A percentile compares a stretch with the other conserved stretches of the same genome.
These are phyloP conservation scores for Tretioscincus oriximinensis DNA, from an alignment of 2,113 vertebrate species.

Conservation along the genomic window DNA sequence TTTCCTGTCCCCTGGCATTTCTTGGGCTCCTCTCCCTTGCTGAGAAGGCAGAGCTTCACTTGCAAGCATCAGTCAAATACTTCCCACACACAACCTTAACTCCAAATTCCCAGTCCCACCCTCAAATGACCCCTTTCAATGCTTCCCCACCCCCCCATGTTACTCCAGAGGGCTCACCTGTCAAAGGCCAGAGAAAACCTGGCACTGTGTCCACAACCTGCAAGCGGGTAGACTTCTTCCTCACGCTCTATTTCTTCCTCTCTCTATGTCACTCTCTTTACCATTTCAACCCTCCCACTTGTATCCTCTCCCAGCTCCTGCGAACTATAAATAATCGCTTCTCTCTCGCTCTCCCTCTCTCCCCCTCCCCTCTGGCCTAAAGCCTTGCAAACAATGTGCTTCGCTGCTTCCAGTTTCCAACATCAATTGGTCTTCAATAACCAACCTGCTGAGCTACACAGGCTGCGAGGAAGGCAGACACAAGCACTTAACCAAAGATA, in stretches of 20 bases:
- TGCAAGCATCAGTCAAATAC: not conserved
- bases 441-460: not conserved
- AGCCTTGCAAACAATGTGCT: not conserved
- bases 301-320: constrained; percentile 2
- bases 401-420: not conserved
- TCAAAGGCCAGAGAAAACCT: not conserved
- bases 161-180: constrained; percentile 1
- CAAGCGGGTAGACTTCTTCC: not conserved
- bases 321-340: constrained; percentile 33
- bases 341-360: not conserved
- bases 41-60: not conserved
- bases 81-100: not conserved
- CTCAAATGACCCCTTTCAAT: not conserved
- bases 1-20: not conserved
- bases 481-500: no score
- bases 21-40: not conserved
- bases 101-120: not conserved
- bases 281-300: constrained; percentile 5
- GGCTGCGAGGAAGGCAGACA: not conserved
- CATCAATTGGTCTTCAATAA: not conserved
- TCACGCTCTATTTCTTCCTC: constrained; percentile 12
- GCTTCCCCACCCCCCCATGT: not conserved
- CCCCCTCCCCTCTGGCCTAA: not conserved
- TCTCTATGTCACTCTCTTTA: constrained; percentile 44
- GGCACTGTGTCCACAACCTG: not conserved